Conservation (phyloP, 2,113 vertebrate genomes). For the Otus sunia region DNA sequence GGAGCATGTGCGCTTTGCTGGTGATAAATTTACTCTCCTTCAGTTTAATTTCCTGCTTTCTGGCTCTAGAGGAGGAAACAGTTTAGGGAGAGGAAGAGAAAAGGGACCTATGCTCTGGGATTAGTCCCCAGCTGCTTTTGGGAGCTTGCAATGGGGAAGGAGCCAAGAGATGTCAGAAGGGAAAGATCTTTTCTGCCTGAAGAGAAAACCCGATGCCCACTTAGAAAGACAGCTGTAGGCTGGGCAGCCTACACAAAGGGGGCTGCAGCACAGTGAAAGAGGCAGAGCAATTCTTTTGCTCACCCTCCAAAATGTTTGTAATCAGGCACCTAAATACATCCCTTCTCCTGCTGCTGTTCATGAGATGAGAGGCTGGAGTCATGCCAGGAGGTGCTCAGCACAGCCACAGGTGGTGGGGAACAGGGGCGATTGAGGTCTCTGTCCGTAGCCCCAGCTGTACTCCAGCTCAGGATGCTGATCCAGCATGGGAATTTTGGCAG, state of each 20-base stretch:
- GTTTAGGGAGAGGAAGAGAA: neutral
- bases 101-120: neutral
- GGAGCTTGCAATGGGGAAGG: neutral
- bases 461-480: neutral
- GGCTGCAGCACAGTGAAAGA: neutral
- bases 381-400: neutral
- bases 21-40: neutral
- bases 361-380: neutral
- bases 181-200: neutral
- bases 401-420: rapidly evolving
- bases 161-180: neutral
- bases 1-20: rapidly evolving
- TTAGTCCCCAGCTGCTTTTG: neutral
- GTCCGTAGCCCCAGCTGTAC: neutral
- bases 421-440: neutral
- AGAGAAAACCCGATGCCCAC: neutral
- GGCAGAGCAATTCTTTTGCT: neutral
- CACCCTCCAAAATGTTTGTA: neutral
- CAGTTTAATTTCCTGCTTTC: neutral
- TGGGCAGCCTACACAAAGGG: neutral
- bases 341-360: neutral
- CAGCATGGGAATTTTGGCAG: neutral
- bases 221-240: neutral
- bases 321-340: neutral
- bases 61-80: neutral